Evolutionary conservation across 2,888 invertebrate genomes (phyloP).

Genomic region (Mamestra brassicae): DNA sequence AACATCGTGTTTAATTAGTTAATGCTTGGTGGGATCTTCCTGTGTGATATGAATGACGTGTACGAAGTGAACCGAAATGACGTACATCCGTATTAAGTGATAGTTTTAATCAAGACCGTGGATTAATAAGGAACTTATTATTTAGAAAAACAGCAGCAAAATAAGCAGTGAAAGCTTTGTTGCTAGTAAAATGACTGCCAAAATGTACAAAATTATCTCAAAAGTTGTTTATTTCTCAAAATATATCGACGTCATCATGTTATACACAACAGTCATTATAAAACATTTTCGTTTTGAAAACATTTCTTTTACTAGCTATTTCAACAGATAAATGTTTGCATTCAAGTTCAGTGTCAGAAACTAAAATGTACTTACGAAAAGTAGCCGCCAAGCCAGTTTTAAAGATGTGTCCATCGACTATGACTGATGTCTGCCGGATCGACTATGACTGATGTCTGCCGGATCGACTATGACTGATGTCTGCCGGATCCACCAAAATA

Average conservation of each 20-base stretch:
- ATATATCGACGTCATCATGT: constrained; percentile 7
- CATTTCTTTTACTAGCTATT: constrained; percentile 1
- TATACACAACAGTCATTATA: constrained; percentile 19
- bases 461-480: background rate
- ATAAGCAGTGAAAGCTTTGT: background rate
- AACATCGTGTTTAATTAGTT: constrained; percentile 64
- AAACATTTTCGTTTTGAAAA: constrained; percentile 15
- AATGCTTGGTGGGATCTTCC: constrained; percentile 38
- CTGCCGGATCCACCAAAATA: background rate
- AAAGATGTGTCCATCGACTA: no score
- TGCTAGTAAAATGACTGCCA: background rate
- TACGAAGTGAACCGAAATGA: constrained; percentile 20
- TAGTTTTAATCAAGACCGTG: constrained; percentile 20
- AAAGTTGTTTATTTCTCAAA: constrained; percentile 12
- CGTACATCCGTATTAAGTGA: constrained; percentile 37
- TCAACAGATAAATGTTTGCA: background rate
- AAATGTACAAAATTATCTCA: background rate
- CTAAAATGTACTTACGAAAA: background rate
- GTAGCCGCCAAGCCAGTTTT: background rate
- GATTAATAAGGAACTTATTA: background rate
- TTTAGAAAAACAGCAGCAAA: background rate
- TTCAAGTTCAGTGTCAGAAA: background rate
- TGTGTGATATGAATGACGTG: constrained; percentile 8
- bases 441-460: no score
- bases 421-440: no score